Base-by-base conservation (phyloP, 2,797 vertebrate genomes). In the Pangasius krempfi region DNA sequence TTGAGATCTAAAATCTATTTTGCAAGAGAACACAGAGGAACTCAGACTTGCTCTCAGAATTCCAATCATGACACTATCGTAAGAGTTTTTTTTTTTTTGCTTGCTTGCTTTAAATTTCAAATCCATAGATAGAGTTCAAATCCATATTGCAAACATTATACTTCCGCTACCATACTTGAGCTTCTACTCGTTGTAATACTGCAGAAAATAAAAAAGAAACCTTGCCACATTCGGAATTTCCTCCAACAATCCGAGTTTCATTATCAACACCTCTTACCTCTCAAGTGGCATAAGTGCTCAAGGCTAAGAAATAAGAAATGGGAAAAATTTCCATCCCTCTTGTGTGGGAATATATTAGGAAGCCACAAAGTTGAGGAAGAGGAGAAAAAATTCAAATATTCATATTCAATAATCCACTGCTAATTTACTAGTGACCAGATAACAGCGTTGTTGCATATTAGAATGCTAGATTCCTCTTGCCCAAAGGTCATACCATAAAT, bases 401-500 rank as follows among this genome's bases (percentile, higher is more conserved):
- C 80, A 93, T 93, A 85, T 54, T 89, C 91, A 92, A 93, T 92
- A 91, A 95, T 94, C 94, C 93, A 89, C 82, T 90, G 94, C 92
- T 91, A 93, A 94, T 94, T 95, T 93, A 92, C 90, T 92, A 90
- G 73, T 87, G 91, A 93, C 89, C 75, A 93, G 93, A 93, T 93
- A 89, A 89, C 91, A 88, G 91, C 93, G 93, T 94, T 92, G 91
- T 94, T 93, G 92, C 92, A 87, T 93, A 94, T 91, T 94, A 93
- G 89, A 95, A 92, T 92, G 88, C 87, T 86, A 64, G 87, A 90
- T 90, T 92, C 93, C 90, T 93, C 89, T 79, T 88, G 86, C 89
- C 89, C 88, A 95, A 95, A 95, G 92, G 89, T 95, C 90, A 91
- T 91, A 75, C 90, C 83, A 94, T 94, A 94, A 92, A 93, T 95